phyloP scores from a whole-genome alignment of 2,888 invertebrate genomes.

The Thera britannica region DNA sequence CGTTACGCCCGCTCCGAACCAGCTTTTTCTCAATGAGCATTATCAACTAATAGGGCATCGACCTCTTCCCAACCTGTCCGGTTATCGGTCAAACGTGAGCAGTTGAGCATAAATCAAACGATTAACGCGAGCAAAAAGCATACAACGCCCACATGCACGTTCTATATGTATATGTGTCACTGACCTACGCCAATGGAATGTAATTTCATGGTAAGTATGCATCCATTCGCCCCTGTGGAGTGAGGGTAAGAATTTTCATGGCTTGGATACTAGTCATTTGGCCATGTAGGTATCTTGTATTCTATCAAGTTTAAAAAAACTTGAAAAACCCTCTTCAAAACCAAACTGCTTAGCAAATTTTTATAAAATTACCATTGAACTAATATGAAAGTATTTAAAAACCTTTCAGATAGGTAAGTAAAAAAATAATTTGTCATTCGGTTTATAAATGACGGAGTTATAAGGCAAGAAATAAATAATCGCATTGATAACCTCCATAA shows the following conservation, averaged over 20 bases:
- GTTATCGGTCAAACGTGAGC: slow-evolving; percentile 41
- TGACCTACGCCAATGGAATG: slow-evolving; percentile 59
- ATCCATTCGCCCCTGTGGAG: slow-evolving; percentile 11
- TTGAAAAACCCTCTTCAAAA: no score
- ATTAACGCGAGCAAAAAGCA: slow-evolving; percentile 41
- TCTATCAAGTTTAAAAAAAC: no score
- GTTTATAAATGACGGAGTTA: no score
- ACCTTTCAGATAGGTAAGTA: no score
- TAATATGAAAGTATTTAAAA: no score
- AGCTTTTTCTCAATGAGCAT: slow-evolving; percentile 23
- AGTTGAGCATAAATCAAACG: slow-evolving; percentile 39
- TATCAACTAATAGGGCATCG: slow-evolving; percentile 32
- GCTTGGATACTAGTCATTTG: slow-evolving; percentile 17
- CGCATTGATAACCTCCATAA: no score
- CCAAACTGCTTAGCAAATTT: no score
- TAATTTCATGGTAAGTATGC: slow-evolving; percentile 9
- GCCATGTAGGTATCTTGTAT: no score
- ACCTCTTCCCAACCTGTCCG: slow-evolving; percentile 25
- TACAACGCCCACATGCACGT: slow-evolving; percentile 50
- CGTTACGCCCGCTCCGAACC: slow-evolving; percentile 12
- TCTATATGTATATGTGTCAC: slow-evolving; percentile 51
- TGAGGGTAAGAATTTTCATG: slow-evolving; percentile 18
- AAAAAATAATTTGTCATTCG: no score
- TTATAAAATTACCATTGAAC: no score
- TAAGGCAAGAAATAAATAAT: no score